phyloP scores from a whole-genome alignment of 2,888 invertebrate species.

The Ochlodes sylvanus region DNA sequence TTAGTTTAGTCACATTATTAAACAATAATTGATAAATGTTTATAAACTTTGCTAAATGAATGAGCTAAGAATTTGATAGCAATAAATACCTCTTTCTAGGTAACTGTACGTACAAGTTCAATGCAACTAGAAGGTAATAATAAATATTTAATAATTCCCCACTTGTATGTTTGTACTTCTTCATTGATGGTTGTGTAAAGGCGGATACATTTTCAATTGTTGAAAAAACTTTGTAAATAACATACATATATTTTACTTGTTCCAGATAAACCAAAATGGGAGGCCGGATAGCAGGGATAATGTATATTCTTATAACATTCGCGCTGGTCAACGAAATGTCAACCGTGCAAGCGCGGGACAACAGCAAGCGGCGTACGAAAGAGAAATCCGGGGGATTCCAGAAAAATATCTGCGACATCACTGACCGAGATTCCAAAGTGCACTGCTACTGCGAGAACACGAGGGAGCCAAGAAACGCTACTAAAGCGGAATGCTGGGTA shows the following conservation, averaged over 20 bases:
- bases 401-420: slow-evolving; percentile 85
- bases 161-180: too few relatives aligned
- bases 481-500: slow-evolving; percentile 91
- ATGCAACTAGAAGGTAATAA: too few relatives aligned
- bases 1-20: too few relatives aligned
- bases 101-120: too few relatives aligned
- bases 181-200: too few relatives aligned
- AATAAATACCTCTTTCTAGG: too few relatives aligned
- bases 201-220: too few relatives aligned
- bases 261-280: slow-evolving; percentile 77
- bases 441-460: slow-evolving; percentile 89
- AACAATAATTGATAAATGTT: too few relatives aligned
- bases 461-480: slow-evolving; percentile 83
- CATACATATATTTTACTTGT: slow-evolving; percentile 56
- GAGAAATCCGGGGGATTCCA: slow-evolving; percentile 79
- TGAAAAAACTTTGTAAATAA: not conserved
- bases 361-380: slow-evolving; percentile 74
- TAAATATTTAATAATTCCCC: too few relatives aligned
- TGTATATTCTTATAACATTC: slow-evolving; percentile 75
- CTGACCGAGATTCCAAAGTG: slow-evolving; percentile 83
- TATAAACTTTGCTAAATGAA: too few relatives aligned
- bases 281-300: slow-evolving; percentile 68
- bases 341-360: slow-evolving; percentile 76
- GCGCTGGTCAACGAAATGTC: slow-evolving; percentile 79
- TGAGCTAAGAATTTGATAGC: too few relatives aligned